Evolutionary conservation across 2,113 vertebrate species (phyloP).

Genomic region (Heterotilapia buettikoferi): DNA sequence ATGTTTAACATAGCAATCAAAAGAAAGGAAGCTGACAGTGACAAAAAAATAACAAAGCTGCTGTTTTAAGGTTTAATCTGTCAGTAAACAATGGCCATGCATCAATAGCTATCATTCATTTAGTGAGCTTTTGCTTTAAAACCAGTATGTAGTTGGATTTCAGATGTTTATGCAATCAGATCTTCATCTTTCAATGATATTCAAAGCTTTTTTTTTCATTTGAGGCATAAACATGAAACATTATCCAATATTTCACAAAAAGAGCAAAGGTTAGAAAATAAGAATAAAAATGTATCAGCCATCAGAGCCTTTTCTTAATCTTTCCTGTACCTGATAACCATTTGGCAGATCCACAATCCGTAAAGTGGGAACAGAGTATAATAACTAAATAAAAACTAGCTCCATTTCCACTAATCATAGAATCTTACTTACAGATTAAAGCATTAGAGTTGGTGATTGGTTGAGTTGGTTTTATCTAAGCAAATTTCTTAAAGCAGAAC

Average conservation of each 20-base stretch:
- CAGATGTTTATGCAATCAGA: not conserved
- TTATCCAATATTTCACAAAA: not conserved
- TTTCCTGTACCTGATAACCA: not conserved
- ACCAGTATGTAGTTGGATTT: not conserved
- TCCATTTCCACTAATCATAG: not conserved
- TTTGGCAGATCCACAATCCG: rapidly evolving
- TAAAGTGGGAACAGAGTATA: not conserved
- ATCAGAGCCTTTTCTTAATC: not conserved
- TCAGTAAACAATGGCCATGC: not conserved
- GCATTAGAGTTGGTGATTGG: not conserved
- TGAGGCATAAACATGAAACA: not conserved
- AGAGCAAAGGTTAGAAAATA: not conserved
- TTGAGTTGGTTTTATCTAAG: too few species aligned
- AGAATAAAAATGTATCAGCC: not conserved
- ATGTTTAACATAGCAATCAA: not conserved
- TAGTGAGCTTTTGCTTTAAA: not conserved
- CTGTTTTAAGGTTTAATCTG: not conserved
- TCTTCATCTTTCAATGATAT: not conserved
- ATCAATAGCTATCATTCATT: not conserved
- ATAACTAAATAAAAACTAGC: not conserved
- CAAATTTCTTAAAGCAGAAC: not conserved
- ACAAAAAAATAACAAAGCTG: not conserved
- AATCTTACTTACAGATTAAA: not conserved
- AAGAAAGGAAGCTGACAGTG: not conserved
- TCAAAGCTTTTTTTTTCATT: not conserved